Evolutionary conservation across 1,140 invertebrate species (phyloP).

Genomic region (Aphaenogaster ashmeadi): DNA sequence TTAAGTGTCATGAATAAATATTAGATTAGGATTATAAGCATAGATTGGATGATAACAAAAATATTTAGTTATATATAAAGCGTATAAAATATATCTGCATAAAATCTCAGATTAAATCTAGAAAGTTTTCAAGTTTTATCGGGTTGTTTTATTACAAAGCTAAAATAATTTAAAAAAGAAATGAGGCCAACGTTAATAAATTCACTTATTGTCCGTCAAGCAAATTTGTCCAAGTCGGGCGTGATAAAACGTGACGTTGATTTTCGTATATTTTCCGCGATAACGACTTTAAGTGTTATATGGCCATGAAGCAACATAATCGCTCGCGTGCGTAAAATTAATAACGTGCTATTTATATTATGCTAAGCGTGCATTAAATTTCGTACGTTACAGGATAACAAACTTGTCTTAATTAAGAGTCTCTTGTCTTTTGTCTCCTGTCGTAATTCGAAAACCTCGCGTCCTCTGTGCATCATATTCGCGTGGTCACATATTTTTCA

Average conservation of each 20-base stretch:
- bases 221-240: slow-evolving; percentile 17
- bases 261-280: slow-evolving; percentile 18
- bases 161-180: background rate
- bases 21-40: slow-evolving; percentile 13
- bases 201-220: background rate
- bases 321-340: background rate
- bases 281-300: slow-evolving; percentile 31
- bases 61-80: background rate
- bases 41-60: background rate
- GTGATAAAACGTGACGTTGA: slow-evolving; percentile 24
- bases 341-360: slow-evolving; percentile 35
- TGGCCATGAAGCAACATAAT: background rate
- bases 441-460: background rate
- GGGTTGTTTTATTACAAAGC: background rate
- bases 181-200: slow-evolving; percentile 20
- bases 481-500: background rate
- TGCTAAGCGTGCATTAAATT: background rate
- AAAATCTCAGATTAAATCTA: background rate
- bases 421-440: background rate
- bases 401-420: slow-evolving; percentile 5
- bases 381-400: background rate
- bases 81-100: background rate
- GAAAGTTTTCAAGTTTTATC: background rate
- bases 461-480: background rate
- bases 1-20: background rate